Base-by-base conservation (phyloP, 2,888 invertebrate species). In the Strigamia maritima region DNA sequence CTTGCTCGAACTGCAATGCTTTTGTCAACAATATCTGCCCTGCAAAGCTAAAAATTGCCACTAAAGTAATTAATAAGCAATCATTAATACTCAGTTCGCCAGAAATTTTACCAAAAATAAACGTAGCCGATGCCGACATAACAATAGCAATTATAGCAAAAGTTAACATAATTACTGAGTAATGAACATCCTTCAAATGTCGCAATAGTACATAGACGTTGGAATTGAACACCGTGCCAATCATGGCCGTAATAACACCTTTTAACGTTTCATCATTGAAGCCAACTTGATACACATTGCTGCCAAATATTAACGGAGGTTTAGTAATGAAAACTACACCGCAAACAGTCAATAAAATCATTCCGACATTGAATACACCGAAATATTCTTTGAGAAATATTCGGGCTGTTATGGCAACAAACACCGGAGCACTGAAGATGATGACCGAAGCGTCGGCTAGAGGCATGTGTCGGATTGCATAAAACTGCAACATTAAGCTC, bases 371-470 rank as follows among this genome's bases (percentile, higher is more conserved):
- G 19, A 79, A 79, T 22, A 82, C 49, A 35, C 83, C 83, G 79
- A 82, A 84, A 3, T 82, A 80, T 78, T 84, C 84, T 86, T 94
- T 94, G 19, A 95, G 88, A 86, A 95, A 94, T 44, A 86, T 83
- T 54, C 85, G 83, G 0, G 85, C 86, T 79, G 86, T 85, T 83
- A 96, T 91, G 76, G 94, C 93, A 49, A 95, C 95, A 88, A 96
- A 95, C 38, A 96, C 95, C 1, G 95, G 95, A 78, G 94, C 94
- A 65, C 94, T 95, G 86, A 95, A 95, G 31, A 95, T 94, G 81
- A 94, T 93, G 2, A 94, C 94, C 7, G 94, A 94, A 26, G 95
- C 95, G 86, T 96, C 95, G 35, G 94, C 95, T 81, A 96, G 86
- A 0, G 95, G 94, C 93, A 96, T 94, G 84, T 94, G 92, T 26